These are phyloP conservation scores for Neoascia interrupta DNA, from an alignment of 2,888 invertebrate genomes.

Conservation along the genomic window DNA sequence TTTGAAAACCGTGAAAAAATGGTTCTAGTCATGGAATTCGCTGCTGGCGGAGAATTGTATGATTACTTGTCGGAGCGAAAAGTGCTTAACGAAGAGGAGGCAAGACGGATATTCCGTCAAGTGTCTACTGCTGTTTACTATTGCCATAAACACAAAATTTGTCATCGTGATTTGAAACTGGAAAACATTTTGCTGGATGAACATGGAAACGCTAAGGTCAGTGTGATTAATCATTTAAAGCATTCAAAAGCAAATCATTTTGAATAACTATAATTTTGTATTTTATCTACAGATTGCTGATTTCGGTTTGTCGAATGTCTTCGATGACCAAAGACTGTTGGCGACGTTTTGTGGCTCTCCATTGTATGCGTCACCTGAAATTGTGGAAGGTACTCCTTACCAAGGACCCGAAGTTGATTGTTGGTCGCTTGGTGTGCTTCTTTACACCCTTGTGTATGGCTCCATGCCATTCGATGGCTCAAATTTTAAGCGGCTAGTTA, in stretches of 20 bases:
- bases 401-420: constrained; percentile 97
- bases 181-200: constrained; percentile 97
- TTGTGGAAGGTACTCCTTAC: constrained; percentile 97
- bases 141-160: constrained; percentile 98
- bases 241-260: too few relatives aligned
- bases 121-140: constrained; percentile 98
- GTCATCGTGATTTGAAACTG: constrained; percentile 96
- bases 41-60: constrained; percentile 98
- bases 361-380: constrained; percentile 97
- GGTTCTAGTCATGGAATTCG: constrained; percentile 99
- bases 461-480: constrained; percentile 99
- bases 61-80: constrained; percentile 96
- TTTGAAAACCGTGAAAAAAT: constrained; percentile 99
- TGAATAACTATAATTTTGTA: too few relatives aligned
- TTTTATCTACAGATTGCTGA: too few relatives aligned
- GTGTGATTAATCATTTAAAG: constrained; percentile 82
- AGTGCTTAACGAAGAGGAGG: constrained; percentile 94
- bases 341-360: constrained; percentile 98
- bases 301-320: constrained; percentile 98
- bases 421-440: constrained; percentile 96
- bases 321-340: constrained; percentile 90
- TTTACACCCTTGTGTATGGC: constrained; percentile 98
- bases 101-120: constrained; percentile 96
- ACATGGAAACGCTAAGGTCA: constrained; percentile 96
- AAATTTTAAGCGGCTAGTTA: constrained; percentile 97